Evolutionary conservation across 2,888 invertebrate species (phyloP).

Genomic region (Pachydiplax longipennis): DNA sequence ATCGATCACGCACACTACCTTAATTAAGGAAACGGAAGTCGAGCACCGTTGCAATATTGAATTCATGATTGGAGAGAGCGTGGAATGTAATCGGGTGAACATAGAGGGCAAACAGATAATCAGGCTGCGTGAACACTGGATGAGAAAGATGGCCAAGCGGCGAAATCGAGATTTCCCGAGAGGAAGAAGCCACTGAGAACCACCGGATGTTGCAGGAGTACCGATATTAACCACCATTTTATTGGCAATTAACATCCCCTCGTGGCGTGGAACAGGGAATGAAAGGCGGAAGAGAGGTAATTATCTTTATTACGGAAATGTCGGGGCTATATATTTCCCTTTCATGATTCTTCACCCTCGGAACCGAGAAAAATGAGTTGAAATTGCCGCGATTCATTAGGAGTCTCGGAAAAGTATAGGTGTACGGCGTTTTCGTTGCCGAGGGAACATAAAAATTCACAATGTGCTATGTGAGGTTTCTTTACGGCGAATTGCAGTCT

Average conservation of each 20-base stretch:
- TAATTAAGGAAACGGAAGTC: too few species aligned
- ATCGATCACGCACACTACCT: too few species aligned
- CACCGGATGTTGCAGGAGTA: conserved; percentile 10
- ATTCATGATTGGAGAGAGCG: too few species aligned
- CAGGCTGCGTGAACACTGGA: too few species aligned
- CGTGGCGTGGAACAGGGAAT: not conserved
- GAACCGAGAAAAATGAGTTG: not conserved
- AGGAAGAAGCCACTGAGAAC: not conserved
- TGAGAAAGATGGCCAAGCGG: too few species aligned
- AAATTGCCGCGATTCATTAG: not conserved
- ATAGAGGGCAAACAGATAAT: too few species aligned
- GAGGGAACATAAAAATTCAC: not conserved
- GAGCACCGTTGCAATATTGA: too few species aligned
- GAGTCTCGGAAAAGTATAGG: not conserved
- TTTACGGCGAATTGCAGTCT: not conserved
- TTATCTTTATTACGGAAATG: conserved; percentile 29
- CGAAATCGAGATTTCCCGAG: too few species aligned
- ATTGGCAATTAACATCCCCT: conserved; percentile 28
- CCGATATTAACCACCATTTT: conserved; percentile 1
- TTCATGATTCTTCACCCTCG: not conserved
- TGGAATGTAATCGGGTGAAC: too few species aligned
- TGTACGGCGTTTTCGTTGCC: not conserved
- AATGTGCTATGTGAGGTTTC: not conserved
- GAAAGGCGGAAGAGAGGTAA: conserved; percentile 1
- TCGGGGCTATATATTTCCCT: not conserved